These are phyloP conservation scores for Margarornis squamiger DNA, from an alignment of 2,797 vertebrate species.

Conservation along the genomic window DNA sequence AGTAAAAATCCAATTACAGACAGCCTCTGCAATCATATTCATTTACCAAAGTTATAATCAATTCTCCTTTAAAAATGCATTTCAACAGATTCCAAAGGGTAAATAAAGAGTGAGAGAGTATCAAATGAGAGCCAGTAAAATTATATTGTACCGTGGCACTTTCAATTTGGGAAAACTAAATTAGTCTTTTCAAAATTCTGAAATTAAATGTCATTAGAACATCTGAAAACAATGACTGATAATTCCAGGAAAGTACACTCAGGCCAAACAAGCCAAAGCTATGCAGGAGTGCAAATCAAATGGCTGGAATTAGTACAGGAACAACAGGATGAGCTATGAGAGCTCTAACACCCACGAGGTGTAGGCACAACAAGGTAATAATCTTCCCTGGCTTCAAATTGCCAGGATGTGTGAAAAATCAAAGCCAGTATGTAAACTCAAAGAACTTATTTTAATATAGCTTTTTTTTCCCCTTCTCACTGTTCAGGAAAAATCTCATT, in stretches of 20 bases:
- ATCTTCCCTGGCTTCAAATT: background rate
- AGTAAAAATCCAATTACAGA: slow-evolving; percentile 42
- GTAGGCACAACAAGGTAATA: background rate
- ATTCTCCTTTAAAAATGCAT: slow-evolving; percentile 33
- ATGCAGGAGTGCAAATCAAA: background rate
- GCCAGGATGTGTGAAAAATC: background rate
- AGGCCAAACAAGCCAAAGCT: background rate
- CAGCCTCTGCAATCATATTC: slow-evolving; percentile 9
- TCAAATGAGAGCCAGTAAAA: background rate
- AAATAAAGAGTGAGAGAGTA: slow-evolving; percentile 9
- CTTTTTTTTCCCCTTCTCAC: background rate
- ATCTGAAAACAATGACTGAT: slow-evolving; percentile 20
- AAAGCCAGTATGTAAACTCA: background rate
- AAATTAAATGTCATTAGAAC: slow-evolving; percentile 40
- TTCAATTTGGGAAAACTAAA: slow-evolving; percentile 24
- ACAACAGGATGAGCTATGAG: background rate
- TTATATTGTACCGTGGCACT: background rate
- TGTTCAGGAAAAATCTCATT: background rate
- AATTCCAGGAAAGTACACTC: background rate
- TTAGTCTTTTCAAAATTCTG: slow-evolving; percentile 11
- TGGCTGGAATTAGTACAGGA: background rate
- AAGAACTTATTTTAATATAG: background rate
- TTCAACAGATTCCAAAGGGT: slow-evolving; percentile 6
- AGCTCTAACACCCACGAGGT: background rate
- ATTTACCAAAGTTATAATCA: slow-evolving; percentile 43